Conservation (phyloP, 2,113 vertebrate species). For the Dipodomys spectabilis region DNA sequence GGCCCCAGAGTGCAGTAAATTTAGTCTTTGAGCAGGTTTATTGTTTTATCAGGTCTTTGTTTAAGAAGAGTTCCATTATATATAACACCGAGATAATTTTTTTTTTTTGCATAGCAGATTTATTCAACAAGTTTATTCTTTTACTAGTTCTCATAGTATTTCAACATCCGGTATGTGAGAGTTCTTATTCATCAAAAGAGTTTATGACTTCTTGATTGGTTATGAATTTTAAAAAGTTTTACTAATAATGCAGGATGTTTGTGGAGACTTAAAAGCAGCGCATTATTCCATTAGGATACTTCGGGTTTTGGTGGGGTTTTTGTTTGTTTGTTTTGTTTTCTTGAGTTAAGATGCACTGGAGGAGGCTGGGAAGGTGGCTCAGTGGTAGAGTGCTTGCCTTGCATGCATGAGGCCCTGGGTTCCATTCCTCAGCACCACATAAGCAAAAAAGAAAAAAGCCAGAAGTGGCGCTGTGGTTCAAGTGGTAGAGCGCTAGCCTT, state of each 20-base stretch:
- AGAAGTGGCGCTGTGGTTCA: too few relatives aligned
- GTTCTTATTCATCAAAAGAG: conserved; percentile 84
- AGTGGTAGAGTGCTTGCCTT: too few relatives aligned
- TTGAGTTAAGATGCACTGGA: conserved; percentile 68
- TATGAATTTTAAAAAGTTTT: conserved; percentile 87
- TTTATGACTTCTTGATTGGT: conserved; percentile 87
- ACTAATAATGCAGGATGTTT: conserved; percentile 80
- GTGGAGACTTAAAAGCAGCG: conserved; percentile 75
- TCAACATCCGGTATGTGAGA: conserved; percentile 79
- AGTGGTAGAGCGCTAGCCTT: too few relatives aligned
- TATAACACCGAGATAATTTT: conserved; percentile 83
- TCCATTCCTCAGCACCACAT: too few relatives aligned
- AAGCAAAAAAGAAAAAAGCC: too few relatives aligned
- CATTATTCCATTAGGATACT: conserved; percentile 72
- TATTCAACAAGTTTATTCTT: conserved; percentile 86
- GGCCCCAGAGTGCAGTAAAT: conserved; percentile 81
- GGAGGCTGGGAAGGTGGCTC: background rate
- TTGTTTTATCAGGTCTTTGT: conserved; percentile 85
- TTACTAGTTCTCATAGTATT: conserved; percentile 83
- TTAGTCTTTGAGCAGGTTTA: conserved; percentile 84
- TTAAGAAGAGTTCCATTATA: conserved; percentile 85
- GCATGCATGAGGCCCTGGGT: too few relatives aligned
- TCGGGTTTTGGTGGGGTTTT: conserved; percentile 51
- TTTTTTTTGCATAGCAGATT: conserved; percentile 82
- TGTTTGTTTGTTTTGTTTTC: background rate